These are phyloP conservation scores for Pseudomyrmex pallidus DNA, from an alignment of 1,140 invertebrate genomes.

Conservation along the genomic window DNA sequence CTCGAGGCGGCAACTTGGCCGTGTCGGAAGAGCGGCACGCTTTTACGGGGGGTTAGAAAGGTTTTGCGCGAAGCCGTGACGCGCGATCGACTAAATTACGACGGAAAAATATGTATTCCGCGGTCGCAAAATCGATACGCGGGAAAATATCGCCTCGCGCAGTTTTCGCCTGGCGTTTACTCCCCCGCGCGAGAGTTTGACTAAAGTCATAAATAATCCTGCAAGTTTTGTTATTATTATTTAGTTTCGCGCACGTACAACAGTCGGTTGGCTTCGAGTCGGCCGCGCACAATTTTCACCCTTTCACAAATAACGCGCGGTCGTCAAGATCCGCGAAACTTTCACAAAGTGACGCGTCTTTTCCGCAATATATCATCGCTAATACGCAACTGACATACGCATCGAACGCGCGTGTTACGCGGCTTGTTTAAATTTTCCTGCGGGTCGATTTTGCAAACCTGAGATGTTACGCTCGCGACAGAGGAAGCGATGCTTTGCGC, in stretches of 20 bases:
- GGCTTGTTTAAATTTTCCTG: too few relatives aligned
- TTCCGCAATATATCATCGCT: background rate
- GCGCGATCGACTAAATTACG: conserved; percentile 68
- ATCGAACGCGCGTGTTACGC: too few relatives aligned
- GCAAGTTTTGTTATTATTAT: conserved; percentile 47
- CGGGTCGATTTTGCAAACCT: background rate
- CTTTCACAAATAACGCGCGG: conserved; percentile 38
- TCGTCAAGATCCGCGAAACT: conserved; percentile 32
- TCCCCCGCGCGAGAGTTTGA: conserved; percentile 21
- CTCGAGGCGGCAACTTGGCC: conserved; percentile 66
- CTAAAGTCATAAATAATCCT: conserved; percentile 48
- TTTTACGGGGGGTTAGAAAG: conserved; percentile 63
- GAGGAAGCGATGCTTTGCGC: conserved; percentile 11
- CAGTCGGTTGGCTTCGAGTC: conserved; percentile 37
- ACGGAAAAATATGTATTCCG: conserved; percentile 52
- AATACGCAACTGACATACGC: too few relatives aligned
- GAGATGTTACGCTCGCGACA: conserved; percentile 18
- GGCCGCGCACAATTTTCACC: background rate
- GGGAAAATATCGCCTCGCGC: conserved; percentile 63
- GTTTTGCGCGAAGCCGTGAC: conserved; percentile 58
- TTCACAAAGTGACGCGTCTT: background rate
- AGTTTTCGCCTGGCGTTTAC: conserved; percentile 37
- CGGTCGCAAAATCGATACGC: conserved; percentile 63
- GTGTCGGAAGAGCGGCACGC: conserved; percentile 64
- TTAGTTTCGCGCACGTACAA: conserved; percentile 41